Conservation (phyloP, 2,888 invertebrate genomes). For the Drosophila mettleri region DNA sequence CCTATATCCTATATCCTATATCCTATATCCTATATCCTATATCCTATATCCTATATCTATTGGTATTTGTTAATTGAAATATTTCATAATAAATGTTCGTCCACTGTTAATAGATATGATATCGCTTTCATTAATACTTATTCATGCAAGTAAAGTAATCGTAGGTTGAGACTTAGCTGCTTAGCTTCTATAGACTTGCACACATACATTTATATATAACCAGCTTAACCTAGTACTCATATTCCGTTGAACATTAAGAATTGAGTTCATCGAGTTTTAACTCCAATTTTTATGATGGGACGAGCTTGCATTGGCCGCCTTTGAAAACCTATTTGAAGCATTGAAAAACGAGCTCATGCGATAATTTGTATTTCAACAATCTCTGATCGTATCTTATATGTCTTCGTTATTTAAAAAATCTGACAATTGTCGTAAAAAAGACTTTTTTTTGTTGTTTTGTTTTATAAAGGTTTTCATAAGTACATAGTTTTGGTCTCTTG, state of each 20-base stretch:
- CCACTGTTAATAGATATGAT: background rate
- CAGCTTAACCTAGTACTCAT: background rate
- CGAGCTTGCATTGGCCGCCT: background rate
- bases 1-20: too few species aligned
- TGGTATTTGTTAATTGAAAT: too few species aligned
- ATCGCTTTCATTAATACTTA: background rate
- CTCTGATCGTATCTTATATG: background rate
- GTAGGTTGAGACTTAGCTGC: too few species aligned
- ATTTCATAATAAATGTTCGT: background rate
- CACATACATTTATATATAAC: too few species aligned
- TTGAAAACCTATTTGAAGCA: background rate
- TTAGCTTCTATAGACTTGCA: too few species aligned
- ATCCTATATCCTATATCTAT: too few species aligned
- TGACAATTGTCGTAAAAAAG: constrained; percentile 1
- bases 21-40: too few species aligned
- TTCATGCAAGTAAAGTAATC: background rate
- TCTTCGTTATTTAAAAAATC: constrained; percentile 8
- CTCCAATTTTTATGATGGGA: background rate
- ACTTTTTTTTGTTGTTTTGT: background rate
- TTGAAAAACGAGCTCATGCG: background rate
- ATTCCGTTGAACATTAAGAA: background rate
- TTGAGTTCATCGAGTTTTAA: background rate
- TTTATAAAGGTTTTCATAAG: constrained; percentile 16
- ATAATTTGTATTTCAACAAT: constrained; percentile 6
- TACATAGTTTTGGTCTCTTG: constrained; percentile 13